A percentile compares a stretch with the other conserved stretches of the same genome.
Conservation (phyloP, 2,888 invertebrate species). For the Oxycera nigricornis region DNA sequence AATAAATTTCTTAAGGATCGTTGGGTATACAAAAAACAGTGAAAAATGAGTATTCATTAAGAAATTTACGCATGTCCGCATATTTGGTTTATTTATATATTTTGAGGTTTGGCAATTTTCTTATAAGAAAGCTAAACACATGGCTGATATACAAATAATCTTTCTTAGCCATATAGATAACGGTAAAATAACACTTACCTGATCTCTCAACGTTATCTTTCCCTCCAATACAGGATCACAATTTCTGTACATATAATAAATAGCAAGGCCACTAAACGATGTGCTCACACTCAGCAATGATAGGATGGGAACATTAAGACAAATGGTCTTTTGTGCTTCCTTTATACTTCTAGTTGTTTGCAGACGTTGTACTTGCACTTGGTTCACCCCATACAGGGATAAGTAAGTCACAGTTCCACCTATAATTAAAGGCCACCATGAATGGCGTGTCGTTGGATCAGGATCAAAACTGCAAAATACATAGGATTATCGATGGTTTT, state of each 20-base stretch:
- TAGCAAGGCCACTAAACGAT: conserved; percentile 79
- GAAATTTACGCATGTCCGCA: too few relatives aligned
- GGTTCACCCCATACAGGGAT: conserved; percentile 86
- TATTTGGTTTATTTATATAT: too few relatives aligned
- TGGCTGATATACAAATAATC: too few relatives aligned
- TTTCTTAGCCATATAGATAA: too few relatives aligned
- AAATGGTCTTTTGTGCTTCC: conserved; percentile 75
- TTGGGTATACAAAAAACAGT: too few relatives aligned
- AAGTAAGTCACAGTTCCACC: conserved; percentile 84
- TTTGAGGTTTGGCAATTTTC: too few relatives aligned
- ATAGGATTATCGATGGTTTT: neutral
- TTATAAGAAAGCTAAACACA: too few relatives aligned
- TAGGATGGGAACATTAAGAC: conserved; percentile 83
- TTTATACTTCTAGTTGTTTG: conserved; percentile 74
- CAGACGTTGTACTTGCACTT: conserved; percentile 81
- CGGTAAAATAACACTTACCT: too few relatives aligned
- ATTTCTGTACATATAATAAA: conserved; percentile 80
- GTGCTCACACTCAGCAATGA: conserved; percentile 76
- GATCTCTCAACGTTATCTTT: conserved; percentile 73
- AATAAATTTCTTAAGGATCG: too few relatives aligned
- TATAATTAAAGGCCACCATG: conserved; percentile 80
- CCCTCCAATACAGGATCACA: conserved; percentile 79
- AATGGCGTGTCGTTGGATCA: conserved; percentile 83
- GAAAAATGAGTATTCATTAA: too few relatives aligned
- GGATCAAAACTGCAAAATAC: conserved; percentile 68